phyloP scores from a whole-genome alignment of 2,113 vertebrate genomes.

The Gallinago paraguaiae region DNA sequence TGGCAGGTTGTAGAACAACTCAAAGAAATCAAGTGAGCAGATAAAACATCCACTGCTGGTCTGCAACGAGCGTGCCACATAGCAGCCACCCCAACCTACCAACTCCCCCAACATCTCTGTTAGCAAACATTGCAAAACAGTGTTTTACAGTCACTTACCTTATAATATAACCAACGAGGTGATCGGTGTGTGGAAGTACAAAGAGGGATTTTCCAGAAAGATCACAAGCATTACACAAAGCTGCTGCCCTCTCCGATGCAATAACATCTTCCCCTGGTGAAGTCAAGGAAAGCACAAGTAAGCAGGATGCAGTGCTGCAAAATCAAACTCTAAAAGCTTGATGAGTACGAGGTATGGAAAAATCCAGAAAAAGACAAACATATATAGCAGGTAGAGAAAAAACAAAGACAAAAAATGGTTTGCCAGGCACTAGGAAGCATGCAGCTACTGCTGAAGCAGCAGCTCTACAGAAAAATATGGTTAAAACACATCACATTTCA shows the following conservation, averaged over 20 bases:
- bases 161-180: slow-evolving; percentile 98
- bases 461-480: background rate
- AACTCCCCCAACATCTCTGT: background rate
- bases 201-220: slow-evolving; percentile 97
- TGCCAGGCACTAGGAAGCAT: background rate
- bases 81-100: background rate
- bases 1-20: background rate
- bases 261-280: slow-evolving; percentile 91
- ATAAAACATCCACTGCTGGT: background rate
- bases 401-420: background rate
- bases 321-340: background rate
- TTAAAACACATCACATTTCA: background rate
- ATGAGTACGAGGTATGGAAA: background rate
- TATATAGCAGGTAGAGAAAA: background rate
- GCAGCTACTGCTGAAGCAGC: background rate
- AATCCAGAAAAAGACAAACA: background rate
- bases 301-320: background rate
- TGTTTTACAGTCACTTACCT: slow-evolving; percentile 73
- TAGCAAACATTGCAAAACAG: background rate
- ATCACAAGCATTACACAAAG: slow-evolving; percentile 92
- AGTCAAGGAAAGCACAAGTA: slow-evolving; percentile 2
- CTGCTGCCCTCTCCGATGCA: slow-evolving; percentile 91
- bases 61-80: accelerated
- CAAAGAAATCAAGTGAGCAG: background rate
- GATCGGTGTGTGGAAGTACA: slow-evolving; percentile 96